A percentile compares a stretch with the other conserved stretches of the same genome.
phyloP scores from a whole-genome alignment of 2,888 invertebrate species.

The Netelia fuscicornis region DNA sequence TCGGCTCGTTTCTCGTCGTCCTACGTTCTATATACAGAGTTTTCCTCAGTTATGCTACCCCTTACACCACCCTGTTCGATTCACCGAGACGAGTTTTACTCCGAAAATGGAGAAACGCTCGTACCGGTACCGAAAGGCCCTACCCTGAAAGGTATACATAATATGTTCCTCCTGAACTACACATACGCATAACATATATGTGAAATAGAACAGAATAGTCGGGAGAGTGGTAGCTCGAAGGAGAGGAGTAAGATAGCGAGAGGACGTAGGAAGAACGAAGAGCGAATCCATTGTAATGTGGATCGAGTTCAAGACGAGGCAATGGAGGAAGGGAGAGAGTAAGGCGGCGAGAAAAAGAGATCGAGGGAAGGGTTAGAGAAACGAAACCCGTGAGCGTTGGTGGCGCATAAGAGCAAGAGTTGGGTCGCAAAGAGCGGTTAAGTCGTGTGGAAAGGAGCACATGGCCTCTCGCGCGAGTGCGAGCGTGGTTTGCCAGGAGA shows the following conservation, averaged over 20 bases:
- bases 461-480: conserved; percentile 57
- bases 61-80: conserved; percentile 35
- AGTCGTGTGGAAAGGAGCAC: conserved; percentile 72
- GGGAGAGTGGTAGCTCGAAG: conserved; percentile 30
- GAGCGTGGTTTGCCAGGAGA: conserved; percentile 26
- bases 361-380: conserved; percentile 15
- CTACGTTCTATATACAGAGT: conserved; percentile 18
- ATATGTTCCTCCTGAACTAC: conserved; percentile 34
- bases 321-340: conserved; percentile 23
- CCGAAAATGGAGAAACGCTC: conserved; percentile 51
- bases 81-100: conserved; percentile 42
- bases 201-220: conserved; percentile 23
- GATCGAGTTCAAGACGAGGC: conserved; percentile 65
- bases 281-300: conserved; percentile 67
- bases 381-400: conserved; percentile 48
- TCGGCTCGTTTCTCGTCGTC: conserved; percentile 47
- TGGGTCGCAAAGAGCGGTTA: conserved; percentile 65
- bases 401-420: conserved; percentile 37
- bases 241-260: conserved; percentile 5
- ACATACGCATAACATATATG: conserved; percentile 14
- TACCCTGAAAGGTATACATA: conserved; percentile 55
- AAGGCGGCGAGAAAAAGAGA: conserved; percentile 7
- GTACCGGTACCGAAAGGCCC: neutral
- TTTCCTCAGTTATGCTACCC: conserved; percentile 12
- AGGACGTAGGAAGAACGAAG: conserved; percentile 10